Conservation (phyloP, 1,140 invertebrate species). For the Drosophila lacteicornis region DNA sequence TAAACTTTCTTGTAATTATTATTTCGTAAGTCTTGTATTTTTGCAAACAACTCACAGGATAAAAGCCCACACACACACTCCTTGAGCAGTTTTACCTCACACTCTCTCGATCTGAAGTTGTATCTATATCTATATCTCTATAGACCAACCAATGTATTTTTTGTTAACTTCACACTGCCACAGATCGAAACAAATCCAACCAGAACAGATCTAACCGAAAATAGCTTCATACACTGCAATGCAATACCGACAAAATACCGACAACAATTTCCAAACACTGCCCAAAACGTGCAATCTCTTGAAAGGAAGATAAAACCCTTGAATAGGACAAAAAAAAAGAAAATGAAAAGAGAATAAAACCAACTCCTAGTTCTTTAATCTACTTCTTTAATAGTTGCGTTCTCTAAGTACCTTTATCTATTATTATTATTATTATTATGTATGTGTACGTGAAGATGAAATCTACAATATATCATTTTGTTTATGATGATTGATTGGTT, state of each 20-base stretch:
- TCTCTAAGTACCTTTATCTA: constrained; percentile 82
- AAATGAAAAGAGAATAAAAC: constrained; percentile 42
- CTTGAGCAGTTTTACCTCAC: constrained; percentile 37
- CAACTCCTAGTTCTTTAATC: constrained; percentile 79
- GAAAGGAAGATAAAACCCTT: constrained; percentile 47
- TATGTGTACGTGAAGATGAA: constrained; percentile 64
- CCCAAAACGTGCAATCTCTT: constrained; percentile 81
- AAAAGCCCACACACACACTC: constrained; percentile 27
- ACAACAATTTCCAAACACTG: constrained; percentile 78
- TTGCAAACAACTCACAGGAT: constrained; percentile 44
- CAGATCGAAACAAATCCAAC: constrained; percentile 36
- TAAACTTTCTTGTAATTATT: constrained; percentile 78
- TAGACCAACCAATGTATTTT: constrained; percentile 38
- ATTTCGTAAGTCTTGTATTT: constrained; percentile 71
- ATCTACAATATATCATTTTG: constrained; percentile 61
- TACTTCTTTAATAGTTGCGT: constrained; percentile 73
- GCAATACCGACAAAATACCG: constrained; percentile 47
- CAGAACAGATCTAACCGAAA: constrained; percentile 20
- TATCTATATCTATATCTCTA: constrained; percentile 27
- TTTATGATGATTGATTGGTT: constrained; percentile 59
- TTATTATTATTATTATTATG: constrained; percentile 62
- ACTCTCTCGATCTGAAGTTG: constrained; percentile 36
- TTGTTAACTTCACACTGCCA: constrained; percentile 71
- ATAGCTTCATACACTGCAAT: constrained; percentile 47
- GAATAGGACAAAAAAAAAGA: constrained; percentile 28